Percentiles rank a stretch among this genome's conserved stretches.
These are phyloP conservation scores for Empis stercorea DNA, from an alignment of 2,888 invertebrate genomes.

Conservation along the genomic window DNA sequence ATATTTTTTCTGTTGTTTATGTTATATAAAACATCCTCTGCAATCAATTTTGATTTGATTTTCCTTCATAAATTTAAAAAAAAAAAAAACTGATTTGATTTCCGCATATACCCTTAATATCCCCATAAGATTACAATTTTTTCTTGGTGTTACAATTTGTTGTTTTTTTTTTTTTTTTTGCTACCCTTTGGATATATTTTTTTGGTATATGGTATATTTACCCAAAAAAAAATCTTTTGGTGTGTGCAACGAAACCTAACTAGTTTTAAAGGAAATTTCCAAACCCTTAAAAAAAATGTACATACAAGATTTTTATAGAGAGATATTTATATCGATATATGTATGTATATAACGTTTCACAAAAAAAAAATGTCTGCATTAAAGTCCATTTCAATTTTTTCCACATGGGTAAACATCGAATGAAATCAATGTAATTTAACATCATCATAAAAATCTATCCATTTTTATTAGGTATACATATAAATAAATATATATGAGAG, in stretches of 20 bases:
- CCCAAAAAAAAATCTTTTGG: not conserved
- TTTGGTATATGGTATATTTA: not conserved
- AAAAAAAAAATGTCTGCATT: constrained; percentile 1
- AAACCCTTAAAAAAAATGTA: not conserved
- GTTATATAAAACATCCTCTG: not conserved
- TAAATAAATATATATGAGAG: not conserved
- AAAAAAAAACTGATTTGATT: constrained; percentile 1
- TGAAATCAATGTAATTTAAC: constrained; percentile 2
- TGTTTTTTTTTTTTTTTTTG: not conserved
- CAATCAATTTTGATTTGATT: constrained; percentile 2
- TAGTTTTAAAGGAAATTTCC: not conserved
- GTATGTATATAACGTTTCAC: no score
- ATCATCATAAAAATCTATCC: not conserved
- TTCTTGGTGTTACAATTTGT: no score
- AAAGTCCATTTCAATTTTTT: constrained; percentile 2
- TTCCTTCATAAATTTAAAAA: constrained; percentile 1
- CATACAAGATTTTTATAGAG: not conserved
- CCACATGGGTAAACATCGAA: constrained; percentile 1
- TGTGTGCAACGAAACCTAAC: not conserved
- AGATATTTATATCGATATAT: not conserved
- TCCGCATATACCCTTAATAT: not conserved
- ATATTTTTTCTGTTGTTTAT: no score
- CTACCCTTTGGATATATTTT: not conserved
- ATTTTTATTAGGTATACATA: not conserved
- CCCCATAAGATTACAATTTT: not conserved